phyloP scores from a whole-genome alignment of 2,113 vertebrate genomes.

The Maccullochella peelii region DNA sequence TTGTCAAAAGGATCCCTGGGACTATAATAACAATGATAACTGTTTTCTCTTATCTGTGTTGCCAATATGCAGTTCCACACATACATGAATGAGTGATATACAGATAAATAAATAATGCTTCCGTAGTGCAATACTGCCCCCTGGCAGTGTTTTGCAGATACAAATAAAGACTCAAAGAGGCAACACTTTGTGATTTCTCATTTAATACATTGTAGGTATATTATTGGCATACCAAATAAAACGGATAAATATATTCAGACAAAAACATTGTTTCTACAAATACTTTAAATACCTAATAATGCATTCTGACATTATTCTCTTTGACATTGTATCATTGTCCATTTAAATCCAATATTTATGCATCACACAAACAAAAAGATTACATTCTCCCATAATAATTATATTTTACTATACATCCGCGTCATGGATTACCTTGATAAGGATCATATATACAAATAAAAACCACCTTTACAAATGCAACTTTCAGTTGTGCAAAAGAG shows the following conservation, averaged over 20 bases:
- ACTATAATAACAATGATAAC: slow-evolving; percentile 5
- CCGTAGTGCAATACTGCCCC: slow-evolving; percentile 66
- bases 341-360: slow-evolving; percentile 6
- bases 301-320: background rate
- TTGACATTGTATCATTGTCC: background rate
- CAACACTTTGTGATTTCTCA: background rate
- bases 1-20: background rate
- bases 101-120: slow-evolving; percentile 29
- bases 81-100: background rate
- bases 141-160: slow-evolving; percentile 42
- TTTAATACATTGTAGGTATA: background rate
- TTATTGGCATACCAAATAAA: slow-evolving; percentile 22
- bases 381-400: slow-evolving; percentile 13
- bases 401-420: slow-evolving; percentile 2
- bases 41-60: slow-evolving; percentile 10
- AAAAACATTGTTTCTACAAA: slow-evolving; percentile 1
- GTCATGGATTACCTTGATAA: background rate
- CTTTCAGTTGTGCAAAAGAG: slow-evolving; percentile 44
- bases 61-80: background rate
- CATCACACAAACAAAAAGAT: slow-evolving; percentile 30
- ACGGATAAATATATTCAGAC: slow-evolving; percentile 2
- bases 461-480: slow-evolving; percentile 33
- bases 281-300: background rate
- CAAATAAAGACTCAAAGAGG: background rate
- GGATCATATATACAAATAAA: slow-evolving; percentile 33